Evolutionary conservation across 92 coral and sea anemone species (phyloP), one percentile per base, ranked within the genome.

Genomic region (Bergia puertoricense): DNA sequence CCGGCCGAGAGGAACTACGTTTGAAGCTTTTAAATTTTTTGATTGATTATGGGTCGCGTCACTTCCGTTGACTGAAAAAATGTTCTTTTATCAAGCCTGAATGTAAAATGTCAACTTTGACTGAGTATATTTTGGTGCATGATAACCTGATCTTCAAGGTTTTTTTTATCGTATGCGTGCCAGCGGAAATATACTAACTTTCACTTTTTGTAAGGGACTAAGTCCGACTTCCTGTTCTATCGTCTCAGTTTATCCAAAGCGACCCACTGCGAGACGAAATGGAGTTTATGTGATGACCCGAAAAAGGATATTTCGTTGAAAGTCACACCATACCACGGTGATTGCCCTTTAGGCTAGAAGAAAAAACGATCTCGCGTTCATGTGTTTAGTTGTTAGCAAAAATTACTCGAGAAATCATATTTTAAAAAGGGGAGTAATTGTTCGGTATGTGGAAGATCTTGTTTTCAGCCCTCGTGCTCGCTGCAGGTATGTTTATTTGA

Each of bases 271-370:
- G 69, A 62, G 69, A 62, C 22, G 69, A 62, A 18, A 6, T 62
- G 69, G 69, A 62, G 69, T 62, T 57, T 62, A 62, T 62, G 69
- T 62, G 69, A 62, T 62, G 69, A 62, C 69, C 69, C 69, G 69
- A 62, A 62, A 62, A 62, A 62, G 11, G 30, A 62, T 62, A 62
- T 62, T 62, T 62, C 69, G 20, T 62, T 62, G 69, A 62, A 16
- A 62, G 69, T 62, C 30, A 62, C n/a, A 62, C 23, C 20, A 7
- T 18, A 18, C 69, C 22, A 16, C 69, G 5, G 20, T 14, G 30
- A 20, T 62, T 62, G 69, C 69, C 4, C 23, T 62, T 62, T 62
- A 62, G 69, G 22, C 69, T 62, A 62, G 69, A 62, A 16, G 69
- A 16, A 20, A 20, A 18, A 62, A 7, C 69, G 20, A 15, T 62